Percentiles rank a stretch among this genome's conserved stretches.
Conservation (phyloP, 2,113 vertebrate species). For the Aphyosemion australe region DNA sequence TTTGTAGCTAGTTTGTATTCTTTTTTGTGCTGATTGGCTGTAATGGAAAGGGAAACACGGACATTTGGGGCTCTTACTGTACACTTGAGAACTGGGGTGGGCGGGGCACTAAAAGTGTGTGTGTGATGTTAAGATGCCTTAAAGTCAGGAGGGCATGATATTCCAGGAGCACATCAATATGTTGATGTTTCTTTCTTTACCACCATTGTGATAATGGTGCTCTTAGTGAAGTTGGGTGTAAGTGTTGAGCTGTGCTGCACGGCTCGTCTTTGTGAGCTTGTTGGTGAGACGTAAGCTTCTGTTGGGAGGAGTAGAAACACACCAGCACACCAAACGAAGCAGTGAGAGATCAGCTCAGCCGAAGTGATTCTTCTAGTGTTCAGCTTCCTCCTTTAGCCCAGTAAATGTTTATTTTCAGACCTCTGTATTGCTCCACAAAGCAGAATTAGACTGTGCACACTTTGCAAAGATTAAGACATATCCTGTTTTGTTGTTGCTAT, state of each 20-base stretch:
- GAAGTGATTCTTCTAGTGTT: slow-evolving; percentile 56
- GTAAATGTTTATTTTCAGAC: slow-evolving; percentile 26
- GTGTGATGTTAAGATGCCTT: slow-evolving; percentile 66
- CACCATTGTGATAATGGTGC: slow-evolving; percentile 67
- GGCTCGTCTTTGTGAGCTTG: slow-evolving; percentile 41
- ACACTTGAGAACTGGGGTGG: slow-evolving; percentile 46
- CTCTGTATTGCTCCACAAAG: slow-evolving; percentile 16
- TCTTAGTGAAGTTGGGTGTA: slow-evolving; percentile 45
- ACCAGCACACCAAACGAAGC: slow-evolving; percentile 49
- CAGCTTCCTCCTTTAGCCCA: slow-evolving; percentile 26
- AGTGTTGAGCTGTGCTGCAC: slow-evolving; percentile 51
- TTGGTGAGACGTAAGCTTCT: slow-evolving; percentile 43
- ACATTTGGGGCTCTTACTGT: slow-evolving; percentile 61
- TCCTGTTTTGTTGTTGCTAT: neutral
- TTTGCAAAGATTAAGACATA: neutral
- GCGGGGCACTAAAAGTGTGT: slow-evolving; percentile 31
- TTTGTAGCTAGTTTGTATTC: slow-evolving; percentile 60
- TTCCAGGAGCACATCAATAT: slow-evolving; percentile 67
- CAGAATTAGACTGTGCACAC: slow-evolving; percentile 8
- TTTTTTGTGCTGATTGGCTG: slow-evolving; percentile 59
- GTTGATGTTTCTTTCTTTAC: slow-evolving; percentile 59
- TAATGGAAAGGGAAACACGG: slow-evolving; percentile 49
- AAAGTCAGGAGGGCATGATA: slow-evolving; percentile 56
- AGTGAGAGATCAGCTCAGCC: slow-evolving; percentile 19
- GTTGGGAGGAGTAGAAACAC: slow-evolving; percentile 27